A percentile compares a stretch with the other conserved stretches of the same genome.
Evolutionary conservation across 2,113 vertebrate species (phyloP).

Genomic region (Xyrauchen texanus): DNA sequence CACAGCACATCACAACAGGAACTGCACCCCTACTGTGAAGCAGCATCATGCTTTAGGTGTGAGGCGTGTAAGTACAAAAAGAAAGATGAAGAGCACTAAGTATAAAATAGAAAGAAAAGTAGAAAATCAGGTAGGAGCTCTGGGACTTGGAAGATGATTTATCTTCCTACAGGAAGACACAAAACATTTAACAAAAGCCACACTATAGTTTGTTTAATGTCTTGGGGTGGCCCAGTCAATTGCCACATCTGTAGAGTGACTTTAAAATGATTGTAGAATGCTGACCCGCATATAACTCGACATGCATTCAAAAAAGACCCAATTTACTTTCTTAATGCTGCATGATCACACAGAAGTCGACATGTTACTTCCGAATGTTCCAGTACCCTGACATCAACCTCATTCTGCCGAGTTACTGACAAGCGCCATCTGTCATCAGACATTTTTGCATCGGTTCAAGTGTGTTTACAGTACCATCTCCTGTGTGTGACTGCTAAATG

Average conservation of each 20-base stretch:
- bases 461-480: too few species aligned
- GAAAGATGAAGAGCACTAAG: constrained; percentile 6
- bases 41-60: constrained; percentile 17
- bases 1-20: background rate
- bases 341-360: too few species aligned
- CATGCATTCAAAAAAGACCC: too few species aligned
- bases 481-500: too few species aligned
- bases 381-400: too few species aligned
- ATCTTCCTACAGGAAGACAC: constrained; percentile 17
- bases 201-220: background rate
- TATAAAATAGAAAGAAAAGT: constrained; percentile 5
- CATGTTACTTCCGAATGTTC: too few species aligned
- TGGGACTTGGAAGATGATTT: constrained; percentile 13
- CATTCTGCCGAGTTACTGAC: too few species aligned
- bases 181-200: background rate
- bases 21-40: constrained; percentile 13
- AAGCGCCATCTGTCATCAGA: too few species aligned
- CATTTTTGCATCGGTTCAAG: too few species aligned
- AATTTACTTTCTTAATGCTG: too few species aligned
- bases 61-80: background rate
- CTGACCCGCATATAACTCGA: too few species aligned
- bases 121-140: constrained; percentile 3
- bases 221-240: background rate
- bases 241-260: background rate
- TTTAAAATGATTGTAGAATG: background rate